phyloP scores from a whole-genome alignment of 2,797 vertebrate species.

The Sebastes trivittatus region DNA sequence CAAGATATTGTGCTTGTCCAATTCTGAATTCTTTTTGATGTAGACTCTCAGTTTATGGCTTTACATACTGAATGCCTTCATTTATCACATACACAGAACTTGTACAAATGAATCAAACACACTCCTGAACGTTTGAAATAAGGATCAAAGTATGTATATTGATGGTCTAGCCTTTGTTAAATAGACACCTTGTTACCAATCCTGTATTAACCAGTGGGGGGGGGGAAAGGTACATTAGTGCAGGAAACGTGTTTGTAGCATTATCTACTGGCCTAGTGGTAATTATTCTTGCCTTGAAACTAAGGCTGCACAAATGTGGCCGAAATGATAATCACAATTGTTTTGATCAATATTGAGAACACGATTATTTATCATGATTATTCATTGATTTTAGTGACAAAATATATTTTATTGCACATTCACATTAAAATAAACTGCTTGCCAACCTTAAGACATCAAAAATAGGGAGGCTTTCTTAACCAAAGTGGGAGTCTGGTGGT shows the following conservation, averaged over 20 bases:
- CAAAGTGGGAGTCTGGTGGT: too few relatives aligned
- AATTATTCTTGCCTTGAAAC: neutral
- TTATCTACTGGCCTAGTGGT: neutral
- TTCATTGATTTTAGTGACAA: too few relatives aligned
- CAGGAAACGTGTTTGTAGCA: neutral
- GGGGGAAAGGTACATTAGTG: neutral
- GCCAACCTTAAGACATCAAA: too few relatives aligned
- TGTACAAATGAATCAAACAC: neutral
- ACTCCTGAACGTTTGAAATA: neutral
- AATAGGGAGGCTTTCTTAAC: too few relatives aligned
- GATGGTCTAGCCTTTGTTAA: neutral
- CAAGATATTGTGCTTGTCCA: conserved; percentile 21
- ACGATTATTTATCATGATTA: too few relatives aligned
- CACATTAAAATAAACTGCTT: too few relatives aligned
- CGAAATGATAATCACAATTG: too few relatives aligned
- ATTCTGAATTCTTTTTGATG: conserved; percentile 25
- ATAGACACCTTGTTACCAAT: neutral
- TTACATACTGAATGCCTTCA: neutral
- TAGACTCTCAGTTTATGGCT: neutral
- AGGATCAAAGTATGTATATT: neutral
- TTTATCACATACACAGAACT: neutral
- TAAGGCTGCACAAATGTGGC: neutral
- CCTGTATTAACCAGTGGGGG: neutral
- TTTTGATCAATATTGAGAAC: too few relatives aligned
- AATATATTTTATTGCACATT: too few relatives aligned